phyloP scores from a whole-genome alignment of 2,113 vertebrate genomes.

The Labeo catla region DNA sequence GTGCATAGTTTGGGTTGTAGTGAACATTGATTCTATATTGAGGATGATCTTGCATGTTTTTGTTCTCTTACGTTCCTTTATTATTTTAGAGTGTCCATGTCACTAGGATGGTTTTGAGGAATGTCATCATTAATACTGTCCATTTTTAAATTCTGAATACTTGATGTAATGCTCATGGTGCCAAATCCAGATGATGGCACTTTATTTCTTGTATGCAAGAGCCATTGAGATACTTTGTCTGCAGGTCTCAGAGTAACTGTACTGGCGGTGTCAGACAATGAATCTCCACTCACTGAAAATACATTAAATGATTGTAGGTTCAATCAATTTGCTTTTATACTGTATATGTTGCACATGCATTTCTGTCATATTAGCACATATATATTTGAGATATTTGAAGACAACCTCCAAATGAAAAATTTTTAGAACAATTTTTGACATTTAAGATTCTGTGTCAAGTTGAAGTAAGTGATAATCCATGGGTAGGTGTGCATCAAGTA shows the following conservation, averaged over 20 bases:
- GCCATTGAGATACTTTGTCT: constrained; percentile 17
- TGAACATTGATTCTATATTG: not conserved
- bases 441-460: no score
- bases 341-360: not conserved
- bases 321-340: not conserved
- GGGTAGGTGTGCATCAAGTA: no score
- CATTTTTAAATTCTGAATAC: not conserved
- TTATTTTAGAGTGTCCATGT: not conserved
- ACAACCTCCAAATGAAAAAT: no score
- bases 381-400: not conserved
- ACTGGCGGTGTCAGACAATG: not conserved
- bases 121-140: not conserved
- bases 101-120: not conserved
- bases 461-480: no score
- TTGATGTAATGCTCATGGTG: not conserved
- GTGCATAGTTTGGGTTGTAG: not conserved
- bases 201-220: not conserved
- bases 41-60: not conserved
- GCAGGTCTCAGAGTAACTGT: not conserved
- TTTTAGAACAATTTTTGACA: no score
- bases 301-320: not conserved
- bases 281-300: constrained; percentile 40
- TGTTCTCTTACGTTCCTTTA: not conserved
- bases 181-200: not conserved
- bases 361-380: not conserved